Evolutionary conservation across 2,888 invertebrate species (phyloP), one percentile per base, ranked within the genome.

Genomic region (Rapana venosa): DNA sequence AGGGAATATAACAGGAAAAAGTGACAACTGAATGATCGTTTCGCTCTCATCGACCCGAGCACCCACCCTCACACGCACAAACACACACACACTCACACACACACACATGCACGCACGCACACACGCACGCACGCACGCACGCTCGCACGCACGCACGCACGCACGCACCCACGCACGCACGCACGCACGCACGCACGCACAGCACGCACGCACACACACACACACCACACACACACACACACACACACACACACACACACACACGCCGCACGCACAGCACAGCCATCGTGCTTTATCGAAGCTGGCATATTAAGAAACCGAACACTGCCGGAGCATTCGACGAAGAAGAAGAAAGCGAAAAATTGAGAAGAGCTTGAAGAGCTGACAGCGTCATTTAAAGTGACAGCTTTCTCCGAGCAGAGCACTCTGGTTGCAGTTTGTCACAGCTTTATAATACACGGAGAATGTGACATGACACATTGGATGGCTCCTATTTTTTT

Each of bases 221-320:
- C 26, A 79, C 26, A 79, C 26, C 17, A 13, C 26, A 13, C 70
- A 70, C n/a, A n/a, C n/a, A 70, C 70, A 70, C 70, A 70, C 70
- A 70, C 70, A 70, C 70, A 66, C 66, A 66, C 66, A 66, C 66
- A 66, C 66, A n/a, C n/a, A n/a, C n/a, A n/a, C n/a, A n/a, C n/a
- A n/a, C n/a, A 66, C 11, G 15, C 11, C 58, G 58, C 58, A 58
- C 11, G 58, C 15, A 58, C 15, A 8, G 8, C 61, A 13, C 61
- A 61, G 13, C 22, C 47, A 47, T 47, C 8, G 47, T 47, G 22
- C 61, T 61, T 61, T 1, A 61, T 61, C 13, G 13, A 61, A 15
- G 17, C 61, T 61, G 61, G 61, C 47, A 47, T 47, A 47, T 47
- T 47, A 2, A 47, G 47, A 47, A 47, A 47, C 47, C 47, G 47